Base-by-base conservation (phyloP, 2,113 vertebrate genomes). In the Polypterus bichir region DNA sequence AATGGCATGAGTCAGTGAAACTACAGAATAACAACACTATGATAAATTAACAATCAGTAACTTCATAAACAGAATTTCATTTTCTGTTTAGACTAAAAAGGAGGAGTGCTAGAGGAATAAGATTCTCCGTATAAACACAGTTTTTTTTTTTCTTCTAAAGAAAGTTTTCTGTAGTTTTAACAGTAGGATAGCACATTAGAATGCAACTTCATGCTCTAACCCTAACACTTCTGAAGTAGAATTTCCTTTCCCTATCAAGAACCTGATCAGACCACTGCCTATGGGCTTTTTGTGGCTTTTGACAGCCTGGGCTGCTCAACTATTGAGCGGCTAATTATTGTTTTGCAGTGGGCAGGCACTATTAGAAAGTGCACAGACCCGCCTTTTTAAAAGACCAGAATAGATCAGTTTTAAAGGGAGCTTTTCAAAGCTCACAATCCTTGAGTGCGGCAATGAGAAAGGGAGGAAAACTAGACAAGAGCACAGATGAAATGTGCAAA, bases 301-400 rank as follows among this genome's bases (percentile, higher is more conserved):
- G 74, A 75, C 71, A 74, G 74, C 71, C 74, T 57, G 73, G 72
- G 71, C 61, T 66, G 65, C 66, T 66, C 62, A 66, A 62, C 60
- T 66, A 77, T 75, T 76, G 68, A 70, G 46, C 49, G 76, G 66
- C 65, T 80, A 77, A 78, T 80, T 77, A 77, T 72, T 85, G 69
- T 81, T 81, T 83, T 81, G 64, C 66, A 54, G 77, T 64, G 61
- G 65, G 44, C 64, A 78, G 70, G 73, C 66, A 65, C 65, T 73
- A 65, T 72, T 67, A 75, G 64, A 54, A 48, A 76, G 69, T 71
- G 70, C 70, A 68, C 47, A 72, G 70, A 62, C 64, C 73, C 69
- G 63, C 68, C 55, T 70, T 79, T 68, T 71, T 65, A 70, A 61
- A 62, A 64, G 68, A 67, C 65, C 69, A 63, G 70, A 64, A 70